Percentiles rank a stretch among this genome's conserved stretches.
These are phyloP conservation scores for Philereme transversata DNA, from an alignment of 2,888 invertebrate genomes.

Conservation along the genomic window DNA sequence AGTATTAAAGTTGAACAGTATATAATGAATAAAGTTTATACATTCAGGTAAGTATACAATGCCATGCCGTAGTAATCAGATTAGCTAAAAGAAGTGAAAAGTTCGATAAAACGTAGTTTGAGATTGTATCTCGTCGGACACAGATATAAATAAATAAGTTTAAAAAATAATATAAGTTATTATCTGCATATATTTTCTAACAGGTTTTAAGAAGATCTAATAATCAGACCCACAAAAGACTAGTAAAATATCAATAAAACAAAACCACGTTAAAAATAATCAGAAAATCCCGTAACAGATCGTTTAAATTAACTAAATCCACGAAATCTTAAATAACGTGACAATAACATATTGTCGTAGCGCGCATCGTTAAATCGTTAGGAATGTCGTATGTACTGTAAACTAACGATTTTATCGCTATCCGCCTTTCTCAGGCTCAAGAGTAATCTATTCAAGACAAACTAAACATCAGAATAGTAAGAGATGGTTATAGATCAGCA, in stretches of 20 bases:
- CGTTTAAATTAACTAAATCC: constrained; percentile 68
- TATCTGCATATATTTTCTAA: too few relatives aligned
- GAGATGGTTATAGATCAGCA: too few relatives aligned
- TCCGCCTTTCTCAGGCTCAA: constrained; percentile 48
- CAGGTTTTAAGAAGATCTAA: background rate
- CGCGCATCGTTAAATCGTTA: constrained; percentile 57
- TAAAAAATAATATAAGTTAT: too few relatives aligned
- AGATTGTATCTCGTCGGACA: too few relatives aligned
- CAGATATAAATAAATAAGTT: too few relatives aligned
- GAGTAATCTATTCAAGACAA: constrained; percentile 29
- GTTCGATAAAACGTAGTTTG: too few relatives aligned
- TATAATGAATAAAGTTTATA: too few relatives aligned
- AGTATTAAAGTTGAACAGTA: too few relatives aligned
- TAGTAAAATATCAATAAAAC: background rate
- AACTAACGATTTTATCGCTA: constrained; percentile 48
- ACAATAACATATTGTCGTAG: constrained; percentile 68
- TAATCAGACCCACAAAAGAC: background rate
- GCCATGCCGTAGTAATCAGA: too few relatives aligned
- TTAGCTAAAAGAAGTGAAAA: too few relatives aligned
- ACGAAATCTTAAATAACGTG: constrained; percentile 67
- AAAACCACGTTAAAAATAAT: constrained; percentile 54
- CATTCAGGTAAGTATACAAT: too few relatives aligned
- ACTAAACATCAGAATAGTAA: too few relatives aligned
- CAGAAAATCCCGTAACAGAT: constrained; percentile 62
- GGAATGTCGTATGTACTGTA: constrained; percentile 59